Percentiles rank a stretch among this genome's conserved stretches.
Evolutionary conservation across 2,888 invertebrate genomes (phyloP).

Genomic region (Phasia obesa): DNA sequence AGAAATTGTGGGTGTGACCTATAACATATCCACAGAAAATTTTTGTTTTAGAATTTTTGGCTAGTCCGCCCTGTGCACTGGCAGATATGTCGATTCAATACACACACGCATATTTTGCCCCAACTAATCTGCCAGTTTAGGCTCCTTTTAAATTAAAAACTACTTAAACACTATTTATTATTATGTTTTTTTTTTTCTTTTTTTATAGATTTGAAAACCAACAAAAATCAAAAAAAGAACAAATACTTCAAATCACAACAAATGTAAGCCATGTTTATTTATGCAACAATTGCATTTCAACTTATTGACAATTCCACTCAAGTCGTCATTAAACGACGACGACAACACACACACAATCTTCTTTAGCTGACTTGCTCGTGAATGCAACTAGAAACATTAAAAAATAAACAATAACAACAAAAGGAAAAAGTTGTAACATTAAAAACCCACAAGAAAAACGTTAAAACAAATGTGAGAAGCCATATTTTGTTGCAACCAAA

Average conservation of each 20-base stretch:
- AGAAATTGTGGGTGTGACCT: no score
- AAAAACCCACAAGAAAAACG: conserved; percentile 16
- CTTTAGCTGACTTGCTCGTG: neutral
- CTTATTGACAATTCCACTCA: conserved; percentile 68
- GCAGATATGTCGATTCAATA: no score
- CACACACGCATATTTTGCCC: no score
- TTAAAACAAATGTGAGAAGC: neutral
- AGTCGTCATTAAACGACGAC: conserved; percentile 57
- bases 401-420: conserved; percentile 16
- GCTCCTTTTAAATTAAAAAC: no score
- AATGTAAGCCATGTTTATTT: conserved; percentile 47
- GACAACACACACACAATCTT: conserved; percentile 28
- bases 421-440: conserved; percentile 5
- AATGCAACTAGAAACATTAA: conserved; percentile 6
- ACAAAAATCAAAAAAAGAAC: neutral
- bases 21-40: no score
- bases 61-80: no score
- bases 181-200: neutral
- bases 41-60: no score
- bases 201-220: neutral
- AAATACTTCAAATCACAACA: conserved; percentile 22
- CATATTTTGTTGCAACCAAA: conserved; percentile 40
- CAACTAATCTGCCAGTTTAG: no score
- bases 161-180: neutral
- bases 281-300: conserved; percentile 59